Base-by-base conservation (phyloP, 2,888 invertebrate species). In the Trisateles emortualis region DNA sequence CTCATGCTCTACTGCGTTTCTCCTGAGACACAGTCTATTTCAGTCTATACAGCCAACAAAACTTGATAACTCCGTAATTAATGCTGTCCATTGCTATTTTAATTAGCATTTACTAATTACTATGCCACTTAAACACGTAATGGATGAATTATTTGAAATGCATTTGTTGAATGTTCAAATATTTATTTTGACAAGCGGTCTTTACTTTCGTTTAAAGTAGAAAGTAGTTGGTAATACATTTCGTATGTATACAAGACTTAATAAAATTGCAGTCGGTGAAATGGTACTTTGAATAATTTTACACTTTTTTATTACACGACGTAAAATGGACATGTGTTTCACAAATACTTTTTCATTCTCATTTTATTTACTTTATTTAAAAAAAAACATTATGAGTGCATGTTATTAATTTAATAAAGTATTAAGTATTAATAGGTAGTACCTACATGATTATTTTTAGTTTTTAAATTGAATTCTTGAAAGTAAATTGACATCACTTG, bases 181-280 rank as follows among this genome's bases (percentile, higher is more conserved):
- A 52, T n/a, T n/a, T n/a, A 52, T 58, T 44, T 55, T 48, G 10
- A 33, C 33, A 40, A 39, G 22, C 6, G n/a, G 40, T 40, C 39
- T 56, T 60, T 62, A 59, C 67, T 72, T 71, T 72, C 73, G 58
- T 72, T 67, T 64, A 36, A 55, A 72, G 62, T 64, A 69, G 73
- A 71, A 71, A 71, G 73, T 69, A 47, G 53, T 42, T 17, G 19
- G 44, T 58, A 54, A 49, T 55, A 52, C 45, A 63, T 50, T 72
- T 61, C 50, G 33, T 50, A 44, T 32, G 33, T 50, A 44, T 32
- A 39, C 44, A 36, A 40, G 33, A 39, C 22, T 54, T 48, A 55
- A 52, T 61, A 56, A 52, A 26, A 63, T 43, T 61, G 60, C 48
- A 61, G 59, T 49, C 16, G 29, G 53, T 51, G 59, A 56, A 64